Conservation (phyloP, 2,888 invertebrate genomes). For the Dendrolimus pini region DNA sequence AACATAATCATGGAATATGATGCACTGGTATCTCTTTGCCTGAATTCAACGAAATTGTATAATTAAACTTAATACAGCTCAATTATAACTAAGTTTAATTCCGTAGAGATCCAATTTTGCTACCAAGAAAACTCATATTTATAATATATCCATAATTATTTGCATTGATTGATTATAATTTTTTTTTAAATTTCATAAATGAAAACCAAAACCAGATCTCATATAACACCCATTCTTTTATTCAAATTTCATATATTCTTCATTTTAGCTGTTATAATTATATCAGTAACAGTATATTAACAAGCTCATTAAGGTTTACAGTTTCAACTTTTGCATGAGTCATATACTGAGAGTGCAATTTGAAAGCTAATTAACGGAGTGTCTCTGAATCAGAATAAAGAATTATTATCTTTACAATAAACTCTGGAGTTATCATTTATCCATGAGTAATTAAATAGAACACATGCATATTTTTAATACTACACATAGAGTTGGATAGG, state of each 20-base stretch:
- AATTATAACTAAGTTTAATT: background rate
- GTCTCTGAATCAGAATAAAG: background rate
- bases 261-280: background rate
- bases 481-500: no score
- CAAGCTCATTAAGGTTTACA: background rate
- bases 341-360: background rate
- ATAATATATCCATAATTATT: background rate
- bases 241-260: background rate
- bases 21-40: background rate
- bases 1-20: background rate
- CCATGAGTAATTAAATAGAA: no score
- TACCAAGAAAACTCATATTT: background rate
- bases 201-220: no score
- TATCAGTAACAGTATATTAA: background rate
- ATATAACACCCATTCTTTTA: background rate
- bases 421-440: no score
- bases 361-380: background rate
- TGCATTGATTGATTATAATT: no score
- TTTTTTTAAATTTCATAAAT: no score
- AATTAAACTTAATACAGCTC: background rate
- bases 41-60: background rate
- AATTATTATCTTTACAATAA: no score
- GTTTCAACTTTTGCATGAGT: background rate
- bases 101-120: background rate
- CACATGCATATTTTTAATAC: no score